These are phyloP conservation scores for Acanthosepion pharaonis DNA, from an alignment of 2,888 invertebrate species.

Conservation along the genomic window DNA sequence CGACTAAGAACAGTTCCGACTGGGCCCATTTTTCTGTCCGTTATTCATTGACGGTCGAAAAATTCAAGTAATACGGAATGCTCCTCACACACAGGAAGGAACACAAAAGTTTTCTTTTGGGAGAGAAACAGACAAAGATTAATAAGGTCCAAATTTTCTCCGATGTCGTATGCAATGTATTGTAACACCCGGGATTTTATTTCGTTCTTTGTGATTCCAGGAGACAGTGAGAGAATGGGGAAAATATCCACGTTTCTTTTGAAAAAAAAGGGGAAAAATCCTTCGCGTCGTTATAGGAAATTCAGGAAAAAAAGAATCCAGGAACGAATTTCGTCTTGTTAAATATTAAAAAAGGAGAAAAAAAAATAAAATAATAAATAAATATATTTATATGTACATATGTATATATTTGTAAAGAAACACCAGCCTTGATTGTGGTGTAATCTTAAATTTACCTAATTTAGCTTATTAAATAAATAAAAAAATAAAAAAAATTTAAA, in stretches of 20 bases:
- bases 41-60: constrained; percentile 8
- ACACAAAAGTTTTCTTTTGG: neutral
- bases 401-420: no score
- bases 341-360: neutral
- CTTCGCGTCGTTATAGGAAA: neutral
- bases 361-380: neutral
- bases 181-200: neutral
- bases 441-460: neutral
- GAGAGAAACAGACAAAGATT: neutral
- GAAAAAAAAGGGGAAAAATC: neutral
- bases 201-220: neutral
- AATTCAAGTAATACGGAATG: neutral
- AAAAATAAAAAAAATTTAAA: neutral
- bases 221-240: neutral
- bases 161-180: neutral
- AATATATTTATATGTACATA: neutral
- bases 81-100: neutral
- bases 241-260: constrained; percentile 33
- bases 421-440: no score
- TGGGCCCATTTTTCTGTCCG: neutral
- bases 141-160: neutral
- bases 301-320: neutral
- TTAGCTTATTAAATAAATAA: neutral
- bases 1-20: constrained; percentile 42
- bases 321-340: neutral